Percentiles rank a stretch among this genome's conserved stretches.
phyloP scores from a whole-genome alignment of 30 jellyfish, hydroid and myxozoan species.

The Hydractinia symbiolongicarpus region DNA sequence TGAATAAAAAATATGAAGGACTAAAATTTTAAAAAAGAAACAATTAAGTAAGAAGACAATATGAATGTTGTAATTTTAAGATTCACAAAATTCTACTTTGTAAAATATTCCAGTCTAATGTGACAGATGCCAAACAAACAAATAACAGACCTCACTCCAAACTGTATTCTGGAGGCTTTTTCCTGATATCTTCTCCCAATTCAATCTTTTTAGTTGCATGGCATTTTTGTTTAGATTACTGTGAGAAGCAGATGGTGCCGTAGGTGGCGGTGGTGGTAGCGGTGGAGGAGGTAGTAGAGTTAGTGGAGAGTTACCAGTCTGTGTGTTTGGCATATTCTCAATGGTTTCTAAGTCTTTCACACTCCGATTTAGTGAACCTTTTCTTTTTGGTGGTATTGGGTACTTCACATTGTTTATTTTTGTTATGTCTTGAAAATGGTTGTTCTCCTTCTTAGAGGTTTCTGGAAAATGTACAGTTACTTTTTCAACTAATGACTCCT shows the following conservation, averaged over 20 bases:
- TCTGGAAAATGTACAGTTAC: too few species aligned
- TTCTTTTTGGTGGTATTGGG: background rate
- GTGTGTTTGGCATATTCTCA: background rate
- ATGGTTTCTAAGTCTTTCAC: background rate
- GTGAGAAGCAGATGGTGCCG: background rate
- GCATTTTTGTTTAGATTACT: background rate
- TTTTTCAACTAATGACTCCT: too few species aligned
- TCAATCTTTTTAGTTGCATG: constrained; percentile 70
- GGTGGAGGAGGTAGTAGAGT: constrained; percentile 73
- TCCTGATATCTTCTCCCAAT: constrained; percentile 78
- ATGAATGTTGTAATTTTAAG: too few species aligned
- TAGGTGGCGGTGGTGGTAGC: constrained; percentile 32
- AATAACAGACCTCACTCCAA: constrained; percentile 72
- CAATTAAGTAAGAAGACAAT: too few species aligned
- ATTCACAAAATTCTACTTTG: too few species aligned
- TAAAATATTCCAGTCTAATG: background rate
- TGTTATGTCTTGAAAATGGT: too few species aligned
- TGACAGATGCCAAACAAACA: background rate
- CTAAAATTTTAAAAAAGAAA: too few species aligned
- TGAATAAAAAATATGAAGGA: too few species aligned
- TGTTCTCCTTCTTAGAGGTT: too few species aligned
- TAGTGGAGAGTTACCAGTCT: constrained; percentile 44
- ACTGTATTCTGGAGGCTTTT: constrained; percentile 59
- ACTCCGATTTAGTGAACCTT: background rate
- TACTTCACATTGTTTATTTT: too few species aligned